Conservation (phyloP, 2,113 vertebrate species). For the Podiceps cristatus region DNA sequence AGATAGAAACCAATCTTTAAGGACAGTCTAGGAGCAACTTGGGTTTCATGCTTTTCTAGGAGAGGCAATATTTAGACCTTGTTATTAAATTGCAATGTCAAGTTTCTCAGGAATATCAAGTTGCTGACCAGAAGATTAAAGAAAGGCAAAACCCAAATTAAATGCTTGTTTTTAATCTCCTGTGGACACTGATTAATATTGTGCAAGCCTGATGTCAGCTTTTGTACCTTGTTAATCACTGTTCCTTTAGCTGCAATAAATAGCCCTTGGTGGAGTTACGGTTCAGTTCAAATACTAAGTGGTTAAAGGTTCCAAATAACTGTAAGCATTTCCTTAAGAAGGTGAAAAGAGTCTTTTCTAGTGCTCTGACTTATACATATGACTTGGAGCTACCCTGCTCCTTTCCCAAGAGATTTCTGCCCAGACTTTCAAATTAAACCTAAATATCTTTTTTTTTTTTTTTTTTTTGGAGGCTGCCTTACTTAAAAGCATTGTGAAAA, state of each 20-base stretch:
- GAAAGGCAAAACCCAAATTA: neutral
- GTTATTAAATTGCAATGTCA: neutral
- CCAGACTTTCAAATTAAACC: neutral
- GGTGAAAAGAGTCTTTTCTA: neutral
- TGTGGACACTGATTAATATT: neutral
- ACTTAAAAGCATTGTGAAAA: neutral
- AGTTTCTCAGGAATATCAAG: neutral
- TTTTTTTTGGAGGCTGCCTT: neutral
- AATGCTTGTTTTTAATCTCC: neutral
- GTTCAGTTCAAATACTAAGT: conserved; percentile 23
- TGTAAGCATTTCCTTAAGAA: neutral
- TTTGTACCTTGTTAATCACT: neutral
- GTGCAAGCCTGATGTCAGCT: neutral
- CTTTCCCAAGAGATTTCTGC: neutral
- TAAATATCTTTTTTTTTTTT: neutral
- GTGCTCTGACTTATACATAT: neutral
- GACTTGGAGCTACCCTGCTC: neutral
- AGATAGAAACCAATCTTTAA: conserved; percentile 11
- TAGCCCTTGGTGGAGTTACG: neutral
- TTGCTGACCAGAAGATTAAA: conserved; percentile 4
- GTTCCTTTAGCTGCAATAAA: neutral
- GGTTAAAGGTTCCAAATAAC: neutral
- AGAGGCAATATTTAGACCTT: neutral
- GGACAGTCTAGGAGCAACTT: neutral
- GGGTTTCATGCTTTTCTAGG: neutral